Conservation (phyloP, 1,140 invertebrate species). For the Psix sp. region DNA sequence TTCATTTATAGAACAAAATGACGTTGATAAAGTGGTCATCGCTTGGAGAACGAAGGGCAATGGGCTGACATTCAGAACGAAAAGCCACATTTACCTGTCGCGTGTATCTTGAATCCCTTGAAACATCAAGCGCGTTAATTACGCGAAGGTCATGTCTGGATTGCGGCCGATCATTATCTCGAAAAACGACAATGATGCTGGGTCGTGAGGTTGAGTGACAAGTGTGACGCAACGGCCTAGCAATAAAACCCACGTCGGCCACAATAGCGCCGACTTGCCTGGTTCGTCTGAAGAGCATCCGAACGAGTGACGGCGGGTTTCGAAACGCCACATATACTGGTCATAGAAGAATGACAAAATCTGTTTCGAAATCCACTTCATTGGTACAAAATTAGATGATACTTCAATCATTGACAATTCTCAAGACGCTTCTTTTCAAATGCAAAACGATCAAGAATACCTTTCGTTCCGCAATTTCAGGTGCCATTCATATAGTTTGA, state of each 20-base stretch:
- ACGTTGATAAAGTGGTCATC: constrained; percentile 51
- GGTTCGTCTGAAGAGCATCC: constrained; percentile 42
- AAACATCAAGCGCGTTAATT: constrained; percentile 71
- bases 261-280: constrained; percentile 37
- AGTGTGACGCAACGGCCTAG: constrained; percentile 67
- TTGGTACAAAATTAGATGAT: constrained; percentile 27
- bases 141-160: constrained; percentile 70
- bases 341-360: constrained; percentile 12
- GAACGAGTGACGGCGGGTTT: constrained; percentile 36
- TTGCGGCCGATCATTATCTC: constrained; percentile 64
- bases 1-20: constrained; percentile 40
- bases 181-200: constrained; percentile 55
- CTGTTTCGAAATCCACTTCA: constrained; percentile 38
- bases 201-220: constrained; percentile 59
- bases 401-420: constrained; percentile 27
- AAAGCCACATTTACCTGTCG: constrained; percentile 22
- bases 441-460: too few relatives aligned
- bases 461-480: neutral
- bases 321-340: constrained; percentile 21
- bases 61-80: constrained; percentile 42
- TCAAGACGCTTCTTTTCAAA: constrained; percentile 31
- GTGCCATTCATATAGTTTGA: neutral
- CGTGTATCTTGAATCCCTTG: constrained; percentile 28
- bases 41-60: constrained; percentile 31
- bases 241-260: constrained; percentile 58